A percentile compares a stretch with the other conserved stretches of the same genome.
Evolutionary conservation across 2,888 invertebrate species (phyloP).

Genomic region (Heteromyza rotundicornis): DNA sequence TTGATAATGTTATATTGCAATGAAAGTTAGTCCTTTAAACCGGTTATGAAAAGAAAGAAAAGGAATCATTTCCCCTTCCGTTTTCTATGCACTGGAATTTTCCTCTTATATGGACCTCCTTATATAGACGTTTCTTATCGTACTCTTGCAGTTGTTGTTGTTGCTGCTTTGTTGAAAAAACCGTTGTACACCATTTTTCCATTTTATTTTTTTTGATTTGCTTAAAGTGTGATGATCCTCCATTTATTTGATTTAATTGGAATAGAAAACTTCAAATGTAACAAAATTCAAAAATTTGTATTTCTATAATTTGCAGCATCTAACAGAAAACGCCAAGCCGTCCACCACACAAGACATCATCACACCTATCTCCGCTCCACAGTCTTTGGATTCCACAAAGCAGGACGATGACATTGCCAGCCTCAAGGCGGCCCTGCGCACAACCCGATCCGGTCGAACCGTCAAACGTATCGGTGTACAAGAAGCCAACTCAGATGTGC

Average conservation of each 20-base stretch:
- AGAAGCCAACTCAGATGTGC: conserved; percentile 47
- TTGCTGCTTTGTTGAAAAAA: conserved; percentile 1
- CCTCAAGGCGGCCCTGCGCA: conserved; percentile 32
- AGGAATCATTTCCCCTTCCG: background rate
- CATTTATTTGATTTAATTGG: too few species aligned
- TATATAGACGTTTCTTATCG: too few species aligned
- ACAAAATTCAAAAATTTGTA: too few species aligned
- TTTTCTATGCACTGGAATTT: background rate
- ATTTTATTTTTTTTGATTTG: background rate
- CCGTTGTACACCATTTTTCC: conserved; percentile 22
- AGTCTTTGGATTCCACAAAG: too few species aligned
- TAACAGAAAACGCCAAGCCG: too few species aligned
- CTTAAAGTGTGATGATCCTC: too few species aligned
- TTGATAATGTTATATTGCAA: too few species aligned
- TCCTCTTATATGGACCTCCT: too few species aligned
- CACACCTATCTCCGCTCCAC: too few species aligned
- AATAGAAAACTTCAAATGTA: too few species aligned
- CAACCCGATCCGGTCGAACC: conserved; percentile 16
- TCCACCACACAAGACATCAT: background rate
- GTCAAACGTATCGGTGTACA: conserved; percentile 40
- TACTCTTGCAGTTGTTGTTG: too few species aligned
- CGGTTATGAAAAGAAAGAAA: background rate
- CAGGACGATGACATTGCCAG: conserved; percentile 45
- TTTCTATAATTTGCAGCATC: too few species aligned
- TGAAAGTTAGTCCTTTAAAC: background rate